A percentile compares a stretch with the other conserved stretches of the same genome.
Evolutionary conservation across 2,888 invertebrate species (phyloP).

Genomic region (Alloscopus bannaensis): DNA sequence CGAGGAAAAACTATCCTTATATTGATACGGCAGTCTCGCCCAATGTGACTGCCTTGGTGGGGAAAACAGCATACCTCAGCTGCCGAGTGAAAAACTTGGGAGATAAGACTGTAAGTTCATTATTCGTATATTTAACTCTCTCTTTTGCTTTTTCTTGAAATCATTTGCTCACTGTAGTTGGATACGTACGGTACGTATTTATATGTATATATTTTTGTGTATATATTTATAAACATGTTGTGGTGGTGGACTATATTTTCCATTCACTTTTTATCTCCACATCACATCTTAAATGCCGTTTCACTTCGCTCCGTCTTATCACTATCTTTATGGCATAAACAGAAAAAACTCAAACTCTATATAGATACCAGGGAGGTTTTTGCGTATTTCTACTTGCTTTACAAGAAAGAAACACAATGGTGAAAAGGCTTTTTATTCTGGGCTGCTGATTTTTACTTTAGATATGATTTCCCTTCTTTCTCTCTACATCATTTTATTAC

Average conservation of each 20-base stretch:
- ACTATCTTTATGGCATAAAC: too few species aligned
- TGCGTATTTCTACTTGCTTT: too few species aligned
- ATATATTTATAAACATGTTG: background rate
- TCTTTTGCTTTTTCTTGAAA: background rate
- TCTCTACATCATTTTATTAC: too few species aligned
- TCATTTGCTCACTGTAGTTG: slow-evolving; percentile 1
- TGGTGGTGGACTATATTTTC: background rate
- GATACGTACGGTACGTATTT: background rate
- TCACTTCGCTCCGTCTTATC: slow-evolving; percentile 19
- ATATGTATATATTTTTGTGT: background rate
- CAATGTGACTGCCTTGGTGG: slow-evolving; percentile 87
- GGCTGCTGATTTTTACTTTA: background rate
- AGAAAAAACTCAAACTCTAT: too few species aligned
- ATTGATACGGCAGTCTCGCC: slow-evolving; percentile 85
- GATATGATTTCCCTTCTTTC: background rate
- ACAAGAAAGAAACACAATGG: background rate
- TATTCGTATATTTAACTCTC: background rate
- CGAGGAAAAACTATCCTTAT: slow-evolving; percentile 78
- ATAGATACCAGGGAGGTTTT: too few species aligned
- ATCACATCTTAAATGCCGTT: slow-evolving; percentile 37
- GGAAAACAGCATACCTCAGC: slow-evolving; percentile 92
- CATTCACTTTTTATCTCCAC: slow-evolving; percentile 37
- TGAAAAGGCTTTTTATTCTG: background rate
- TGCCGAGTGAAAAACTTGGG: slow-evolving; percentile 93
- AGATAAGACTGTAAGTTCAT: slow-evolving; percentile 85